Evolutionary conservation across 64 coral and sea anemone species (phyloP).

Genomic region (Porites lutea): DNA sequence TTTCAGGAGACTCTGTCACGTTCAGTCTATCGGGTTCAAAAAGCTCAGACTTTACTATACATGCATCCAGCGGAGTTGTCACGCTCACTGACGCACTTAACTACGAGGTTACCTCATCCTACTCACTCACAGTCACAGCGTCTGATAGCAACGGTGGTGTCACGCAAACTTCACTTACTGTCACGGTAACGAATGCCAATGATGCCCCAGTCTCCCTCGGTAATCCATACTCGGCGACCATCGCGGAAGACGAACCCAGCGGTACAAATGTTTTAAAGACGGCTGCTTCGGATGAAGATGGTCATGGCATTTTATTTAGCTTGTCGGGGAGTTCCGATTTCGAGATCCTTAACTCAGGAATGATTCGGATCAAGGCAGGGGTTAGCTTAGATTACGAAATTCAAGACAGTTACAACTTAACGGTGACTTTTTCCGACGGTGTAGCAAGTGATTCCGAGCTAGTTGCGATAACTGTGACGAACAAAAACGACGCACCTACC

Average conservation of each 20-base stretch:
- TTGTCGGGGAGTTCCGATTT: conserved; percentile 30
- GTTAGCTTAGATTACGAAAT: conserved; percentile 52
- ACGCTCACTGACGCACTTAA: conserved; percentile 57
- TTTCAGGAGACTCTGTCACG: conserved; percentile 46
- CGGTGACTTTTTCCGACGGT: conserved; percentile 53
- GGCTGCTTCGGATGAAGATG: conserved; percentile 53
- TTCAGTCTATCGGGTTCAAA: conserved; percentile 41
- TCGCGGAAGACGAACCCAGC: conserved; percentile 43
- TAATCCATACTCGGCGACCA: conserved; percentile 38
- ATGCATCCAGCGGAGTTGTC: conserved; percentile 68
- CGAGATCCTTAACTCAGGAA: conserved; percentile 40
- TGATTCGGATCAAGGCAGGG: conserved; percentile 48
- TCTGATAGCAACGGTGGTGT: conserved; percentile 48
- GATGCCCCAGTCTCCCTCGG: conserved; percentile 64
- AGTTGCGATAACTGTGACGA: conserved; percentile 34
- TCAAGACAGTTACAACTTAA: conserved; percentile 48
- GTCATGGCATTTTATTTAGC: conserved; percentile 20
- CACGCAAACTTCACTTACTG: conserved; percentile 62
- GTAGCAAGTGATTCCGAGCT: not conserved
- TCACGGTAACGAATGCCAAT: conserved; percentile 63
- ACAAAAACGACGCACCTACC: conserved; percentile 53
- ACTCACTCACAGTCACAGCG: conserved; percentile 64
- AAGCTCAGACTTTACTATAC: conserved; percentile 59
- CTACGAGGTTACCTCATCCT: conserved; percentile 40
- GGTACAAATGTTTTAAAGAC: conserved; percentile 68